Conservation (phyloP, 2,888 invertebrate species). For the Cataglyphis altisquamis region DNA sequence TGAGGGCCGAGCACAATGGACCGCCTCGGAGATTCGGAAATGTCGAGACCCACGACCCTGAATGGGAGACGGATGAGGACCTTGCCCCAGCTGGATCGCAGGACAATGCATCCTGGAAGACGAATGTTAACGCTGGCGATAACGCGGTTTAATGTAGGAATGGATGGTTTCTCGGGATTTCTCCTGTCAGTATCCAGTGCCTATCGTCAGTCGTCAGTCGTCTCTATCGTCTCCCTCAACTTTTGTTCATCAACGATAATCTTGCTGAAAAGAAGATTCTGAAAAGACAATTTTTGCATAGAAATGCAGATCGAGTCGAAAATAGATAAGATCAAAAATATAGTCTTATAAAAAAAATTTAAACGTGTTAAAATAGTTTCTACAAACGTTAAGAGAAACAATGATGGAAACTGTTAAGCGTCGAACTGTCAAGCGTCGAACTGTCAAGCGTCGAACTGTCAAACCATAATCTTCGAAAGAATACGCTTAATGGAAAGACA, state of each 20-base stretch:
- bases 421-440: too few species aligned
- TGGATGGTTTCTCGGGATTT: constrained; percentile 62
- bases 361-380: neutral
- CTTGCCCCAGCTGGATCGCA: constrained; percentile 79
- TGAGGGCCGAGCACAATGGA: constrained; percentile 79
- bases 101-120: constrained; percentile 81
- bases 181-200: constrained; percentile 14
- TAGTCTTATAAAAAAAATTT: neutral
- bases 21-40: constrained; percentile 84
- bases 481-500: constrained; percentile 2
- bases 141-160: constrained; percentile 64
- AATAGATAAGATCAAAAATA: neutral
- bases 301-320: neutral
- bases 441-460: too few species aligned
- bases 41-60: constrained; percentile 81
- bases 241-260: constrained; percentile 27
- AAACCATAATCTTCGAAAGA: neutral
- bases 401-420: neutral
- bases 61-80: constrained; percentile 85
- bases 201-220: constrained; percentile 26
- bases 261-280: neutral
- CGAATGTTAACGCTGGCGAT: constrained; percentile 80
- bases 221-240: constrained; percentile 21
- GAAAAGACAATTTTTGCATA: neutral
- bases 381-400: neutral